Conservation (phyloP, 1,140 invertebrate genomes). For the Carcinoscorpius rotundicauda region DNA sequence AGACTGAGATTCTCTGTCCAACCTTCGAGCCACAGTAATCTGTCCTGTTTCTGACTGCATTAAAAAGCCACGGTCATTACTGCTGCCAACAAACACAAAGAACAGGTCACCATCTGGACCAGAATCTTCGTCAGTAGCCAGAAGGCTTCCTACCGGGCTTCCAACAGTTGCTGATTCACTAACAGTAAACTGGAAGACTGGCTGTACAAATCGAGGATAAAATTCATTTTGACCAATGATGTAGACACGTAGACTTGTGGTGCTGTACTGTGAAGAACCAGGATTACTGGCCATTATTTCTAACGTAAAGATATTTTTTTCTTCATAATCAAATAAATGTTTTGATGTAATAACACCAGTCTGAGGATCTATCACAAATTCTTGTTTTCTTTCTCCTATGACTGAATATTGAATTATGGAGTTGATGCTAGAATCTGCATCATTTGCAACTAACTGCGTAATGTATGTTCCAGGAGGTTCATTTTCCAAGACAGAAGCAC, state of each 20-base stretch:
- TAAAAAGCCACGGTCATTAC: slow-evolving; percentile 79
- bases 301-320: slow-evolving; percentile 55
- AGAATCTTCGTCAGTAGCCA: slow-evolving; percentile 78
- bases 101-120: slow-evolving; percentile 82
- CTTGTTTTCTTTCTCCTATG: slow-evolving; percentile 46
- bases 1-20: slow-evolving; percentile 84
- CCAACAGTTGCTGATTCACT: slow-evolving; percentile 83
- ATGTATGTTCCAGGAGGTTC: slow-evolving; percentile 70
- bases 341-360: slow-evolving; percentile 63
- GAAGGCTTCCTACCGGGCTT: slow-evolving; percentile 67
- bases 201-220: slow-evolving; percentile 78
- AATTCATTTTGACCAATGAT: slow-evolving; percentile 86
- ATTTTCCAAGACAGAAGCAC: slow-evolving; percentile 74
- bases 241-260: slow-evolving; percentile 56
- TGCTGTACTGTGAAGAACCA: slow-evolving; percentile 62
- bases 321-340: slow-evolving; percentile 78
- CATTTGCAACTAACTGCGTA: slow-evolving; percentile 59
- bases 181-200: slow-evolving; percentile 83
- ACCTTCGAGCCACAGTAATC: slow-evolving; percentile 61
- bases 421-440: slow-evolving; percentile 77
- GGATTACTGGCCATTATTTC: slow-evolving; percentile 78
- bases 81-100: slow-evolving; percentile 83
- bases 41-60: slow-evolving; percentile 73
- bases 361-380: slow-evolving; percentile 60
- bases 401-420: slow-evolving; percentile 77